phyloP scores from a whole-genome alignment of 2,797 vertebrate genomes.

The Xenopus petersii region DNA sequence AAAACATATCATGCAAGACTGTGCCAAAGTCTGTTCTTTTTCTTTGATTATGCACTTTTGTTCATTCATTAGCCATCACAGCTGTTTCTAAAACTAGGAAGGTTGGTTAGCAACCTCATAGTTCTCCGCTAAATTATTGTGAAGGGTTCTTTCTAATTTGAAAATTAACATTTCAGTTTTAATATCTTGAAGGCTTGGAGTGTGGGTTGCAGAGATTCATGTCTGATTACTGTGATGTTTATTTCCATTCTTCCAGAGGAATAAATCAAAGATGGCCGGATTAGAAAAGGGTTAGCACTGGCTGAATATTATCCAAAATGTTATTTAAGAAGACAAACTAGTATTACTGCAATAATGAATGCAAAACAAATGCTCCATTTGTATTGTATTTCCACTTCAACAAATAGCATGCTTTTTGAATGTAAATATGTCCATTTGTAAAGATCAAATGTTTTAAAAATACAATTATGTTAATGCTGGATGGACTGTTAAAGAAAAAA shows the following conservation, averaged over 20 bases:
- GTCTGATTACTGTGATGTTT: constrained; percentile 40
- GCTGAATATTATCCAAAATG: constrained; percentile 41
- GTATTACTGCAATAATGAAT: constrained; percentile 42
- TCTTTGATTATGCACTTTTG: too few species aligned
- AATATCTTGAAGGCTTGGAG: constrained; percentile 24
- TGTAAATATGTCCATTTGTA: constrained; percentile 43
- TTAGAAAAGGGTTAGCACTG: constrained; percentile 36
- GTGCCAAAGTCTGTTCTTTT: too few species aligned
- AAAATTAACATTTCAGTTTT: constrained; percentile 25
- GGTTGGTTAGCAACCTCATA: not conserved
- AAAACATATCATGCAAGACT: too few species aligned
- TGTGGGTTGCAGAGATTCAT: constrained; percentile 21
- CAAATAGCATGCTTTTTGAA: constrained; percentile 42
- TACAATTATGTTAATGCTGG: constrained; percentile 37
- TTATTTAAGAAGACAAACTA: constrained; percentile 47
- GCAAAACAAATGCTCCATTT: constrained; percentile 45
- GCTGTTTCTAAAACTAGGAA: not conserved
- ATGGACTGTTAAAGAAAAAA: not conserved
- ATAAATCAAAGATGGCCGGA: constrained; percentile 42
- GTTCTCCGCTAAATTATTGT: not conserved
- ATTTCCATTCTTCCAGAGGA: constrained; percentile 30
- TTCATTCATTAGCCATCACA: too few species aligned
- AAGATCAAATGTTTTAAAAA: constrained; percentile 40
- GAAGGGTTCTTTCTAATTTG: constrained; percentile 9
- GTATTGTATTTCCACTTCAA: constrained; percentile 36